A percentile compares a stretch with the other conserved stretches of the same genome.
phyloP scores from a whole-genome alignment of 2,888 invertebrate genomes.

The Diplazon laetatorius region DNA sequence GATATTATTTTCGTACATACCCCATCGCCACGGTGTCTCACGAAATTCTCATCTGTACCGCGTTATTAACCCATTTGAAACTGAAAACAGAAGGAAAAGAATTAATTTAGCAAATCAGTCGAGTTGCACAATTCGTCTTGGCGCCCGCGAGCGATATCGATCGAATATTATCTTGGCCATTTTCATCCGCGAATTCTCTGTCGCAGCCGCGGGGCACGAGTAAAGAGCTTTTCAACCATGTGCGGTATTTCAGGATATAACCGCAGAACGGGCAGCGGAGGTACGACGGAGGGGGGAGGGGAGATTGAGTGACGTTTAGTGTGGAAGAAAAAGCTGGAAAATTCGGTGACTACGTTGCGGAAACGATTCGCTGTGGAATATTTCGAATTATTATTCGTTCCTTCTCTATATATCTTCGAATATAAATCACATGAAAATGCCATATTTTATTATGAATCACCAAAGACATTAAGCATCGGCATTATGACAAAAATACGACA shows the following conservation, averaged over 20 bases:
- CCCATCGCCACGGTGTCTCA: background rate
- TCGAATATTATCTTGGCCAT: background rate
- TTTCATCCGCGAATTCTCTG: constrained; percentile 1
- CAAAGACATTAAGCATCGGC: too few relatives aligned
- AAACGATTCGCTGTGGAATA: background rate
- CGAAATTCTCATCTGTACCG: background rate
- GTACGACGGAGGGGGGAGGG: too few relatives aligned
- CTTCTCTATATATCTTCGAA: too few relatives aligned
- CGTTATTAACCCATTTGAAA: constrained; percentile 34
- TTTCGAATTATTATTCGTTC: background rate
- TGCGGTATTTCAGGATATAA: constrained; percentile 7
- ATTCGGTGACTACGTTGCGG: background rate
- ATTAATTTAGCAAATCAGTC: constrained; percentile 21
- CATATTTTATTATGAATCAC: too few relatives aligned
- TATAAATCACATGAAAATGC: too few relatives aligned
- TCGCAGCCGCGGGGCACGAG: background rate
- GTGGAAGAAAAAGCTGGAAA: background rate
- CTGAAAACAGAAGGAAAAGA: too few relatives aligned
- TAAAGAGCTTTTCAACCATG: background rate
- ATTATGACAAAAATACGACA: too few relatives aligned
- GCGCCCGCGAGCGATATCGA: constrained; percentile 23
- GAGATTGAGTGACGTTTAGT: background rate
- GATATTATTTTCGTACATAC: constrained; percentile 29
- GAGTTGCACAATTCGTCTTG: constrained; percentile 15
- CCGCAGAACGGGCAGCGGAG: background rate